Base-by-base conservation (phyloP, 1,140 invertebrate species). In the Pogonomyrmex californicus region DNA sequence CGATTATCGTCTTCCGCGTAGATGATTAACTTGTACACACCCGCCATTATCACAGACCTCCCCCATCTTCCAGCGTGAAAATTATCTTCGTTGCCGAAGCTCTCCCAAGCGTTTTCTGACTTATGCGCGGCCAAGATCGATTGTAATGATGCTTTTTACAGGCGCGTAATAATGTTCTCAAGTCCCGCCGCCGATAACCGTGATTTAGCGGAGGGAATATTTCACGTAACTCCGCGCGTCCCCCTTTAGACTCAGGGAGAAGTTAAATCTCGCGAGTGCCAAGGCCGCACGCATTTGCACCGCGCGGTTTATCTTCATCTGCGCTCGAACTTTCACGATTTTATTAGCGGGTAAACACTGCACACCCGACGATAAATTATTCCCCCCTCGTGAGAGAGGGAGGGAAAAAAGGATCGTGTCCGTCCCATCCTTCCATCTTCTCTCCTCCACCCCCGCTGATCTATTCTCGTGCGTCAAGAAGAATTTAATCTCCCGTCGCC, bases 281-380 rank as follows among this genome's bases (percentile, higher is more conserved):
- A 83, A 83, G 79, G 79, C 68, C 68, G 79, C 38, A 54, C 54
- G 33, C 60, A 70, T 81, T 70, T 44, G 51, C 78, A 54, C 65
- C 38, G 79, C 63, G 51, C 54, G 79, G 66, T 83, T 83, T 83
- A 83, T 83, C 79, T 83, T 83, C 79, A 83, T 75, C 79, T 49
- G 41, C 68, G 68, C 54, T 83, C 70, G 68, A 83, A 83, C 79
- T 83, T 83, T 75, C 79, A 83, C 79, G 79, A 83, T 83, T 83
- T 83, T 83, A 83, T 83, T 83, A 83, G 68, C 79, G 79, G 41
- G 68, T 83, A 83, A 83, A 83, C 79, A 83, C 79, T 41, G 68
- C 79, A 73, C 79, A 60, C 66, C 79, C 68, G 68, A 12, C 79
- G 68, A 83, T 83, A 83, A 83, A 83, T 83, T 83, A 83, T 73